Evolutionary conservation across 2,113 vertebrate species (phyloP), one percentile per base, ranked within the genome.

Genomic region (Anguilla japonica): DNA sequence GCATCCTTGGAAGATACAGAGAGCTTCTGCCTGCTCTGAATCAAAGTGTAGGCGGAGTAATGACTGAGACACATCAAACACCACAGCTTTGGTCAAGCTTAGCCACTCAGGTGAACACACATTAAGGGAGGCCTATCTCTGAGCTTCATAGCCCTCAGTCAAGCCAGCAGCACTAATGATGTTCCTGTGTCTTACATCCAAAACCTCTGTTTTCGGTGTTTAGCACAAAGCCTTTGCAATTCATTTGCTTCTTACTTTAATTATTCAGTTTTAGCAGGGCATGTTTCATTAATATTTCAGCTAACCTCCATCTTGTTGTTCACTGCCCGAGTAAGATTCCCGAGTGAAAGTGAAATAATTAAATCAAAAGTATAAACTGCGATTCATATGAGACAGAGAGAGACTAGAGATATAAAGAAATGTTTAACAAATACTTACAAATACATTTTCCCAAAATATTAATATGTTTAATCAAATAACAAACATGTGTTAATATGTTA

Each of bases 51-150:
- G 43, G 39, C 26, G 50, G 50, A 80, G 56, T 82, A 86, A 86
- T 86, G 85, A 82, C 85, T 57, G 85, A 86, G 53, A 46, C 41
- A n/a, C n/a, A 43, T 82, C 56, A 67, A 50, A 57, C 29, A 60
- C 14, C 43, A 39, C 15, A 14, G 34, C 18, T 86, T 53, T 41
- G 41, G 75, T 43, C 41, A 43, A 81, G 50, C 43, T 34, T 56
- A 40, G 26, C 79, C 40, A 81, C 80, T 80, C 84, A 81, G 78
- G 8, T 39, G 43, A 57, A 81, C n/a, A 26, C 78, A 26, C 56
- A 84, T 79, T 43, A 78, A 85, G 43, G 26, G 71, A 20, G 79
- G 20, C n/a, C 22, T 15, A n/a, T 84, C 40, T 84, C 57, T 56
- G 57, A 67, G n/a, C 5, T 11, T 0, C n/a, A 9, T 13, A 34